Conservation (phyloP, 2,888 invertebrate genomes). For the Frankliniella fusca region DNA sequence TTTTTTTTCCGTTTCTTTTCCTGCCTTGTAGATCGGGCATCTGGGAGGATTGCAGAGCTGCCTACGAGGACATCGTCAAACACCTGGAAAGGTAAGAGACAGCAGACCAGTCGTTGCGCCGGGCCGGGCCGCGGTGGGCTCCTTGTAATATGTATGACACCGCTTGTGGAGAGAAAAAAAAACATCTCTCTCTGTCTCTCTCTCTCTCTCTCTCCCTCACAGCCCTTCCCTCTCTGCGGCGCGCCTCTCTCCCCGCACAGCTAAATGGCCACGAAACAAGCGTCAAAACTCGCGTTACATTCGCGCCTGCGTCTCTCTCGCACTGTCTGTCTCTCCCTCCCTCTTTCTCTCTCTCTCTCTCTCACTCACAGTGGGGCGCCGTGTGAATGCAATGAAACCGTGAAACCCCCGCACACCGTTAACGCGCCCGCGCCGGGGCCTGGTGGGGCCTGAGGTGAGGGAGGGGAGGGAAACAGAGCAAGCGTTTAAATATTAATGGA, state of each 20-base stretch:
- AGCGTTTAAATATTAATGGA: constrained; percentile 20
- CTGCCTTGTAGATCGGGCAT: constrained; percentile 69
- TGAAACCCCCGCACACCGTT: background rate
- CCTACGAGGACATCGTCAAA: constrained; percentile 92
- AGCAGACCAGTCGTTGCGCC: background rate
- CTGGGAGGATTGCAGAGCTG: constrained; percentile 92
- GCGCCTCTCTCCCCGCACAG: background rate
- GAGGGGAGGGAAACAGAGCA: background rate
- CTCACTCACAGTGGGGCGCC: background rate
- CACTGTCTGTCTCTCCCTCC: background rate
- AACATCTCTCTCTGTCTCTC: too few species aligned
- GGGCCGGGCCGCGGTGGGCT: too few species aligned
- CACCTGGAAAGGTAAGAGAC: constrained; percentile 82
- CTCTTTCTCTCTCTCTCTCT: background rate
- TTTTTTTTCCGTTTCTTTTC: constrained; percentile 23
- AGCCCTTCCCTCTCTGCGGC: too few species aligned
- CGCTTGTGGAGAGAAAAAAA: too few species aligned
- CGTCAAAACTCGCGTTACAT: constrained; percentile 19
- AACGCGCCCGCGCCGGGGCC: background rate
- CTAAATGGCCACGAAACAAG: constrained; percentile 26
- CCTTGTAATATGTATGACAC: too few species aligned
- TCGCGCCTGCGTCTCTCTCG: background rate
- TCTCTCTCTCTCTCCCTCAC: too few species aligned
- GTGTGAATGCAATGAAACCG: constrained; percentile 15
- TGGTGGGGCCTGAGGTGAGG: background rate